These are phyloP conservation scores for Tiliacea citrago DNA, from an alignment of 2,888 invertebrate genomes.

Conservation along the genomic window DNA sequence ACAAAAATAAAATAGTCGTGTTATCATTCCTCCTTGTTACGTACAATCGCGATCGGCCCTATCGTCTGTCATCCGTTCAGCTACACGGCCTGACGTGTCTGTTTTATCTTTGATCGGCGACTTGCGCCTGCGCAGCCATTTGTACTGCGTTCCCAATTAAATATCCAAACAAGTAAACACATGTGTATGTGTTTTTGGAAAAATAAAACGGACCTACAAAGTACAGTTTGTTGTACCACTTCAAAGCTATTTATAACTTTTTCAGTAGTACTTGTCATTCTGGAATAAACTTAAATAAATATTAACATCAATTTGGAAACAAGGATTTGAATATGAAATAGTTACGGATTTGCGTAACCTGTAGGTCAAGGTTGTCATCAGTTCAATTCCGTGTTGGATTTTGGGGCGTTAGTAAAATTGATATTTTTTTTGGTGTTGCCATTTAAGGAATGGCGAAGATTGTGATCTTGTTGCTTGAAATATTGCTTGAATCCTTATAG, in stretches of 20 bases:
- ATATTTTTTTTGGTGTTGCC: slow-evolving; percentile 29
- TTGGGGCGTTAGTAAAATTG: slow-evolving; percentile 63
- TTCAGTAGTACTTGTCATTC: too few species aligned
- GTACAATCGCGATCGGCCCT: slow-evolving; percentile 40
- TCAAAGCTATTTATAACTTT: not conserved
- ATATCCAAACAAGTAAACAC: not conserved
- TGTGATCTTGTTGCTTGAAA: slow-evolving; percentile 20
- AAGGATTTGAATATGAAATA: slow-evolving; percentile 1
- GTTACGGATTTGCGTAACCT: slow-evolving; percentile 54
- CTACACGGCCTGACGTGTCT: slow-evolving; percentile 51
- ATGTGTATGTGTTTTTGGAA: not conserved
- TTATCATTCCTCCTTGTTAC: slow-evolving; percentile 53
- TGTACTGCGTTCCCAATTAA: not conserved
- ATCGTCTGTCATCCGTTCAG: slow-evolving; percentile 52
- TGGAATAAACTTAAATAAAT: not conserved
- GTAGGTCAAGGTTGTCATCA: slow-evolving; percentile 65
- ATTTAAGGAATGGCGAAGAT: slow-evolving; percentile 33
- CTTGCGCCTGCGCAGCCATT: slow-evolving; percentile 10
- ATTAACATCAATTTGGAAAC: not conserved
- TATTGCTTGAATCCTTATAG: slow-evolving; percentile 14
- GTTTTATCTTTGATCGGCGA: slow-evolving; percentile 50
- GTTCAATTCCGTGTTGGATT: slow-evolving; percentile 51
- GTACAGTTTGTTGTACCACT: not conserved
- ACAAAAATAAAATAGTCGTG: slow-evolving; percentile 40
- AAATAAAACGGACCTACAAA: not conserved